phyloP scores from a whole-genome alignment of 2,113 vertebrate species.

The Oreochromis aureus region DNA sequence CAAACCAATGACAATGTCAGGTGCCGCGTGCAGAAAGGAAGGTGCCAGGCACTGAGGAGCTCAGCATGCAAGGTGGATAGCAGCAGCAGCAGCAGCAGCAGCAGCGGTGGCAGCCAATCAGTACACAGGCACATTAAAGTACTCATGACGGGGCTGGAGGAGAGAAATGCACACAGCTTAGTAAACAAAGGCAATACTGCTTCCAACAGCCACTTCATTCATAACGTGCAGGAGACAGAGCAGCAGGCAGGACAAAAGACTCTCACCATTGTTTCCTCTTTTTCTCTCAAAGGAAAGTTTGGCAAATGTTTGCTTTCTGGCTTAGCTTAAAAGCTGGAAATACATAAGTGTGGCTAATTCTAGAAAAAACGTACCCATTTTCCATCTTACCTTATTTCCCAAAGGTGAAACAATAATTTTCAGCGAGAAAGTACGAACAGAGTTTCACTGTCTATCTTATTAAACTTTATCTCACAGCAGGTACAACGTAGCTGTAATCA shows the following conservation, averaged over 20 bases:
- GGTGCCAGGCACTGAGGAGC: slow-evolving; percentile 57
- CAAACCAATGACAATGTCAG: slow-evolving; percentile 12
- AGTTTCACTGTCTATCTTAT: background rate
- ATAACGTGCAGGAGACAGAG: slow-evolving; percentile 18
- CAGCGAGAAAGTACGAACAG: background rate
- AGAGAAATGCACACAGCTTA: slow-evolving; percentile 82
- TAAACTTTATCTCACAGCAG: background rate
- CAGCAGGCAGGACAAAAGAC: background rate
- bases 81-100: slow-evolving; percentile 72
- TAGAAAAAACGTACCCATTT: background rate
- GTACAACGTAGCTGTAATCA: background rate
- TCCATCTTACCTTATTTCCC: background rate
- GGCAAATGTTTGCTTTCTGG: background rate
- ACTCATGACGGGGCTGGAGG: slow-evolving; percentile 93
- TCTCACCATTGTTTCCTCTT: background rate
- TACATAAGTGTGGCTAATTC: background rate
- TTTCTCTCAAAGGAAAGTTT: background rate
- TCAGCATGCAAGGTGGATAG: slow-evolving; percentile 64
- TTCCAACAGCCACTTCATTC: background rate
- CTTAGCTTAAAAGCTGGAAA: background rate
- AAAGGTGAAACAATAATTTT: background rate
- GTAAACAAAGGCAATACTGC: slow-evolving; percentile 28
- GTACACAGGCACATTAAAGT: slow-evolving; percentile 99
- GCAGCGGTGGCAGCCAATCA: slow-evolving; percentile 86
- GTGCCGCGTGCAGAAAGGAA: slow-evolving; percentile 36